These are phyloP conservation scores for Odontophorus gujanensis DNA, from an alignment of 2,113 vertebrate species.

Conservation along the genomic window DNA sequence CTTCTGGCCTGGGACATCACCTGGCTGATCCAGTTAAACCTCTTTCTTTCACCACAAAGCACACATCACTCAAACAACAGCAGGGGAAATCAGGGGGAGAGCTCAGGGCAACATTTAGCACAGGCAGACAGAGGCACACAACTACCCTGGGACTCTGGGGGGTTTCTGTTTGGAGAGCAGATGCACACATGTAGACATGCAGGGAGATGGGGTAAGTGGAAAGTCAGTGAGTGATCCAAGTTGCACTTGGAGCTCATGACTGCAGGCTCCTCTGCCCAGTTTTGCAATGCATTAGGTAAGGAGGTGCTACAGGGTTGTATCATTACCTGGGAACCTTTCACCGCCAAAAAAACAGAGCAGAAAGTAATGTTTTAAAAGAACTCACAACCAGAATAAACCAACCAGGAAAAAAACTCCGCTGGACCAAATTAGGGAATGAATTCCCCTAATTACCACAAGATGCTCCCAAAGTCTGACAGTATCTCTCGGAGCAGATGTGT, in stretches of 20 bases:
- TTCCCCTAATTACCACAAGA: slow-evolving; percentile 70
- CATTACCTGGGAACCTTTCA: not conserved
- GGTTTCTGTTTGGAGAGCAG: not conserved
- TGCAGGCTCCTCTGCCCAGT: not conserved
- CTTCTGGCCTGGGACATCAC: not conserved
- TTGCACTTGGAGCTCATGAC: rapidly evolving
- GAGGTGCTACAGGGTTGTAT: not conserved
- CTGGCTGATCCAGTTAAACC: not conserved
- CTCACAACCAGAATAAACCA: too few species aligned
- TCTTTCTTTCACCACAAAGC: not conserved
- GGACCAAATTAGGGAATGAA: not conserved
- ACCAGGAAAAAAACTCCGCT: rapidly evolving
- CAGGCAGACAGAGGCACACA: not conserved
- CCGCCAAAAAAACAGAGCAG: not conserved
- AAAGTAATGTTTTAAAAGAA: not conserved
- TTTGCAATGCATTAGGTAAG: not conserved
- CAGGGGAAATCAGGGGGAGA: not conserved
- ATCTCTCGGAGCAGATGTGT: slow-evolving; percentile 49
- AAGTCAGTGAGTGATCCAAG: not conserved
- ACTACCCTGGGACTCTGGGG: not conserved
- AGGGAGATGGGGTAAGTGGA: not conserved
- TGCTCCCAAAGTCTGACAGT: slow-evolving; percentile 64
- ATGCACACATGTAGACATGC: rapidly evolving
- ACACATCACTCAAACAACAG: rapidly evolving
- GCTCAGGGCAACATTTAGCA: not conserved